Base-by-base conservation (phyloP, 92 coral and sea anemone genomes). In the Bergia puertoricense region DNA sequence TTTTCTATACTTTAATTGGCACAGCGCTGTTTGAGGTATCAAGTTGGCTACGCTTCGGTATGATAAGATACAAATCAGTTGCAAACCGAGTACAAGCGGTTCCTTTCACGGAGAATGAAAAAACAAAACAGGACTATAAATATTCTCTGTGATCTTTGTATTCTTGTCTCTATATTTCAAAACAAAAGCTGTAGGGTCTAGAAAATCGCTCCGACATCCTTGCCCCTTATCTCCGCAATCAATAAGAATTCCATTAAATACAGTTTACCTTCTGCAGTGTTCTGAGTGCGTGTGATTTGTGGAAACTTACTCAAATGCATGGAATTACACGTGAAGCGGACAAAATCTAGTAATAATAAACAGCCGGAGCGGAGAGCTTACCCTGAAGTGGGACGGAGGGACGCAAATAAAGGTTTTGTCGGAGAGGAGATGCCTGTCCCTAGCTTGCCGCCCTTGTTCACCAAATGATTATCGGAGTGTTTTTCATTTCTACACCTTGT, bases 401-500 rank as follows among this genome's bases (percentile, higher is more conserved):
- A 51, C 15, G 59, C 59, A 38, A 43, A 15, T 5, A 80, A 80
- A 15, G 43, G 3, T 16, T 14, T 38, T 38, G 68, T 16, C 42
- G 72, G 48, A 16, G 48, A 56, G 72, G 41, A 57, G 42, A 57
- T 44, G 22, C 50, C 50, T 5, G 45, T n/a, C 48, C 85, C 66
- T 45, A 20, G 20, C 67, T 37, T 41, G 78, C 23, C 13, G 43
- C 10, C 44, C 44, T 37, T 20, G n/a, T 44, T 72, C 79, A 44
- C 66, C 22, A 71, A 84, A 69, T 46, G 87, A 84, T 37, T 30
- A 71, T 8, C 65, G 56, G 14, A 43, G 15, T 18, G 43, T 30
- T 18, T 37, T 30, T 84, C 65, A 74, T 71, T 84, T 84, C 87
- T 84, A 79, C 79, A 84, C 87, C 87, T 84, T 71, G 79, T 84